These are phyloP conservation scores for Semibalanus balanoides DNA, from an alignment of 1,140 invertebrate genomes.

Conservation along the genomic window DNA sequence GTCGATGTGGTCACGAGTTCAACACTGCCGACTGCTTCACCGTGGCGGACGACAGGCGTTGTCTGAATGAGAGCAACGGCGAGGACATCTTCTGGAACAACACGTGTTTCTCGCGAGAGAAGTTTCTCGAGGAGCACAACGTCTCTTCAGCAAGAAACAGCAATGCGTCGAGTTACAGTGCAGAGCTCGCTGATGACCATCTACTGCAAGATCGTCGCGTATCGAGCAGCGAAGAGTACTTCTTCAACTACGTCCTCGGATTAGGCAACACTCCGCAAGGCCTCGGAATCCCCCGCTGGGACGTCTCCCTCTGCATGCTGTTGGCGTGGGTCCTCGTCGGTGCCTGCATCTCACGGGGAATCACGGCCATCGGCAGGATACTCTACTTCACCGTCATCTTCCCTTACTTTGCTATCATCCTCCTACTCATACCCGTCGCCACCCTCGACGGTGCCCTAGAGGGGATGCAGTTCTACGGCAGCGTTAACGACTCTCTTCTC, in stretches of 20 bases:
- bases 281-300: background rate
- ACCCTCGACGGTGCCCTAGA: background rate
- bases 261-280: background rate
- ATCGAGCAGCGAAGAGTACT: background rate
- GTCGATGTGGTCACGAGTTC: constrained; percentile 6
- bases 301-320: constrained; percentile 3
- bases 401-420: constrained; percentile 29
- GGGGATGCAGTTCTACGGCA: background rate
- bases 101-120: background rate
- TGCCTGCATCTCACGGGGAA: constrained; percentile 4
- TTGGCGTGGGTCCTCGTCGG: constrained; percentile 9
- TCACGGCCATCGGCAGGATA: constrained; percentile 8
- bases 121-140: constrained; percentile 5
- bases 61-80: too few species aligned
- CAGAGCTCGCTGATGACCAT: background rate
- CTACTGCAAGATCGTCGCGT: background rate
- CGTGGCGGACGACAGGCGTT: too few species aligned
- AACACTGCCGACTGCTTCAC: constrained; percentile 4
- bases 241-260: background rate
- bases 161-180: background rate
- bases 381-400: constrained; percentile 31
- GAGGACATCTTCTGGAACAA: background rate
- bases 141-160: background rate
- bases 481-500: background rate
- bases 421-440: constrained; percentile 25